Base-by-base conservation (phyloP, 2,797 vertebrate species). In the Acipenser ruthenus region DNA sequence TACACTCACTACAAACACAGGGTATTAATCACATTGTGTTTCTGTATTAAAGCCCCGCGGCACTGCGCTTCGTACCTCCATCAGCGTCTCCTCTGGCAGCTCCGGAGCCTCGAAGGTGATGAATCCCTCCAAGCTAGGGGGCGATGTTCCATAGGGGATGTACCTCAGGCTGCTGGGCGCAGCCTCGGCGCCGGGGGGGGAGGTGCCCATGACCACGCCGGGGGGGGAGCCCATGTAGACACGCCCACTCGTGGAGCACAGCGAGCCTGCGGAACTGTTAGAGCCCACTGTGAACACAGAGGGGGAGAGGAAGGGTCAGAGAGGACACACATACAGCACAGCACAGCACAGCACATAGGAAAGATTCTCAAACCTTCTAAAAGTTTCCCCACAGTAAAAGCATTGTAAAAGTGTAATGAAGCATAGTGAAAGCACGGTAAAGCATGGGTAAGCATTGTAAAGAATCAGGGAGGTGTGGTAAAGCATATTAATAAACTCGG, bases 71-170 rank as follows among this genome's bases (percentile, higher is more conserved):
- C 78, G 77, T 66, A 98, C 95, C 96, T 99, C 96, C 95, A 97
- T 98, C 66, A 99, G 87, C 0, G 95, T 99, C 81, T 99, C 95
- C 75, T 99, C 96, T 0, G 95, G 95, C 70, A 99, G 89, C 82
- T 99, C 96, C 0, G 95, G 96, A 60, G 95, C 95, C 83, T 98
- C 95, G 15, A 99, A 97, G 49, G 94, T 96, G 81, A 98, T 92
- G 76, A 99, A 96, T 8, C 95, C 95, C 64, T 99, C 96, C 69
- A 98, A 79, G 82, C 93, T 97, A 56, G 96, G 95, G 49, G 96
- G 94, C 0, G 95, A 99, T 58, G 94, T 92, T 67, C 95, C 93
- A n/a, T 97, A 97, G 51, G 95, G 91, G 80, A 94, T 87, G 7
- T 95, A 95, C 71, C 93, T 94, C 74, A 97, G 88, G 73, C 91